These are phyloP conservation scores for Clarias platycephalus DNA, from an alignment of 2,797 vertebrate species.

Conservation along the genomic window DNA sequence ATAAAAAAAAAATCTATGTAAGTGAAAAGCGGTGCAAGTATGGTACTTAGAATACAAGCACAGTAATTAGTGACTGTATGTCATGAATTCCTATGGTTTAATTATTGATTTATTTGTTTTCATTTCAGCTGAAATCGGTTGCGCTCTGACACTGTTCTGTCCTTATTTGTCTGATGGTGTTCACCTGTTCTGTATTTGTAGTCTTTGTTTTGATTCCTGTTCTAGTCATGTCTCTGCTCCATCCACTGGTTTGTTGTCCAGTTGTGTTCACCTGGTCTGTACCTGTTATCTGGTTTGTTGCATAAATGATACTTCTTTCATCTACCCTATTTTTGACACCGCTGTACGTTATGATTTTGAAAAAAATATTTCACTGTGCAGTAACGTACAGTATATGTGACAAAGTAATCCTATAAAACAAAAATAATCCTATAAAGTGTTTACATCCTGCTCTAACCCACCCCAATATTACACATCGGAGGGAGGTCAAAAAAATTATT, in stretches of 20 bases:
- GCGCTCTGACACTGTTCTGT: background rate
- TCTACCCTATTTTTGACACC: background rate
- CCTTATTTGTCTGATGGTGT: background rate
- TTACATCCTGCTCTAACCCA: background rate
- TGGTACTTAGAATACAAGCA: background rate
- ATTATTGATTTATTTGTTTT: background rate
- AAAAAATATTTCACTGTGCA: too few relatives aligned
- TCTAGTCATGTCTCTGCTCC: too few relatives aligned
- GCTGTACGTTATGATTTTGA: background rate
- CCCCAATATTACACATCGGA: background rate
- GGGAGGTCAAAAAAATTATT: too few relatives aligned
- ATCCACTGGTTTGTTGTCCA: too few relatives aligned
- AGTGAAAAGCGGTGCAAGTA: background rate
- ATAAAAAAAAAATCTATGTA: background rate
- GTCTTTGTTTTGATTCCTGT: too few relatives aligned
- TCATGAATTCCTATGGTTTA: background rate
- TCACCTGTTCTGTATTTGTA: too few relatives aligned
- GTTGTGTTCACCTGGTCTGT: too few relatives aligned
- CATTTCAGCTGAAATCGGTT: background rate
- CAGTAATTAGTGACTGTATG: background rate
- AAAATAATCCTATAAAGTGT: background rate
- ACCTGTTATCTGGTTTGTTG: background rate
- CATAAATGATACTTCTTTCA: background rate
- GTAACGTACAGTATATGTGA: too few relatives aligned
- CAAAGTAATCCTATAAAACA: too few relatives aligned